Conservation (phyloP, 2,113 vertebrate species). For the Strigops habroptila region DNA sequence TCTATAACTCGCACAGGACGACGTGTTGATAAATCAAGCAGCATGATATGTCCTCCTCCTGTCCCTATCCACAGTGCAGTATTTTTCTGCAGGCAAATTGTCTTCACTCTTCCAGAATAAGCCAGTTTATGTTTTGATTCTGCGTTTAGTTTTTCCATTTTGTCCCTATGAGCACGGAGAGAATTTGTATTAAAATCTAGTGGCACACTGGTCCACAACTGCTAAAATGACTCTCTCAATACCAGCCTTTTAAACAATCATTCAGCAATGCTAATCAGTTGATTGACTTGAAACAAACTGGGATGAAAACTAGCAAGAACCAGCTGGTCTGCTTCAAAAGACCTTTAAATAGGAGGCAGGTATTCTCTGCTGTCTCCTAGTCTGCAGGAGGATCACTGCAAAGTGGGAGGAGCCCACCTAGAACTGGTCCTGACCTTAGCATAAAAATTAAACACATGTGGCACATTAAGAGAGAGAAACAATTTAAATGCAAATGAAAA, state of each 20-base stretch:
- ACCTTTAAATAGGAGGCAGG: background rate
- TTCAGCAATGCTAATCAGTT: background rate
- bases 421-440: background rate
- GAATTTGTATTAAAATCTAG: background rate
- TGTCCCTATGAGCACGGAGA: constrained; percentile 64
- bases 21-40: constrained; percentile 86
- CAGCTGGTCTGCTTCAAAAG: background rate
- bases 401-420: background rate
- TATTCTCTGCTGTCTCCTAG: background rate
- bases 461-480: background rate
- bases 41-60: constrained; percentile 85
- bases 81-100: constrained; percentile 86
- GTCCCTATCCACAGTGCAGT: constrained; percentile 91
- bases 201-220: background rate
- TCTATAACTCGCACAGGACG: constrained; percentile 79
- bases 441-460: background rate
- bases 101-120: constrained; percentile 85
- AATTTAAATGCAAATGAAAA: background rate
- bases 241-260: background rate
- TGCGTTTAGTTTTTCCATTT: constrained; percentile 56
- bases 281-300: background rate
- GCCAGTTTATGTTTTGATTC: constrained; percentile 61
- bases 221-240: background rate
- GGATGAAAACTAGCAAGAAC: background rate
- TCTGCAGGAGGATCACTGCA: background rate